Base-by-base conservation (phyloP, 2,888 invertebrate genomes). In the Latrodectus hesperus region DNA sequence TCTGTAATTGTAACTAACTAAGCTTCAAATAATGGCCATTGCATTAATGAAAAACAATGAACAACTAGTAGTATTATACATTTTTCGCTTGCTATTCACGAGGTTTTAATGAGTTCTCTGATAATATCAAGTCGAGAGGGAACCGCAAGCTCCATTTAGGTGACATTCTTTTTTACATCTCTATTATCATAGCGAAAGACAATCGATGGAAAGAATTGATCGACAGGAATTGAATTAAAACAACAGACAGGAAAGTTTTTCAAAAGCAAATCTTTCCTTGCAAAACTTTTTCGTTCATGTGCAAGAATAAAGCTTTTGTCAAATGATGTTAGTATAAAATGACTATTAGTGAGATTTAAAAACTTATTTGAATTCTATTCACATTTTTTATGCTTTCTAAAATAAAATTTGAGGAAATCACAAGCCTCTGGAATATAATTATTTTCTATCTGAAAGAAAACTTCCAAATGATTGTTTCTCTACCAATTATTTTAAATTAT, bases 161-260 rank as follows among this genome's bases (percentile, higher is more conserved):
- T 70, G 68, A 55, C 68, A 67, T 49, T 49, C 55, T 77, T 86
- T 80, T 80, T 76, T 64, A n/a, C 26, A 6, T 60, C 11, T 64
- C 74, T 85, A 75, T 79, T 84, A 79, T 78, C 74, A 84, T 84
- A 65, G 84, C 60, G 22, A 60, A 26, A 75, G 74, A 17, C 51
- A 79, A 85, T 85, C 85, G 74, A 85, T 85, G 75, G 71, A 70
- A 79, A 60, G 75, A 80, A 79, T 80, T 74, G 75, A 52, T 71
- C 51, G 64, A 85, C 73, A 53, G 55, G 79, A 79, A 85, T 85
- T 75, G 64, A 80, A 86, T 85, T 74, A 85, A 85, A 79, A 85
- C 84, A 79, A 86, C 80, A 75, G 85, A 85, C 76, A 86, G 52
- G 75, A 86, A 80, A 80, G 79, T 86, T 86, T 86, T 86, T 86